Percentiles rank a stretch among this genome's conserved stretches.
Conservation (phyloP, 92 coral and sea anemone species). For the Metridium senile region DNA sequence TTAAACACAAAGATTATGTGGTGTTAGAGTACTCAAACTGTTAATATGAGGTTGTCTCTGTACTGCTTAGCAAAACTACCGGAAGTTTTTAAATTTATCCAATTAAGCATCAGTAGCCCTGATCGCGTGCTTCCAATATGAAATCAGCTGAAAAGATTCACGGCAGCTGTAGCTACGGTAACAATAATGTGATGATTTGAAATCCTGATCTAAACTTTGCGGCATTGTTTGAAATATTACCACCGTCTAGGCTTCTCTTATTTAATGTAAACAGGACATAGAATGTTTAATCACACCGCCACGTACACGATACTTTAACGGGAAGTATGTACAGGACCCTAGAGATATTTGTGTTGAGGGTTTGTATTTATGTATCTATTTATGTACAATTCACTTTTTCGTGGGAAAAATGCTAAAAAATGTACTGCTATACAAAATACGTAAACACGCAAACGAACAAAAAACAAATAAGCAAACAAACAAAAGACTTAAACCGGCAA, state of each 20-base stretch:
- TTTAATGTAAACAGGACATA: conserved; percentile 3
- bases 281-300: background rate
- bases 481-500: no score
- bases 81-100: conserved; percentile 26
- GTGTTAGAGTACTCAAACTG: background rate
- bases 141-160: background rate
- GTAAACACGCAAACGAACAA: no score
- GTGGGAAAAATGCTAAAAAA: no score
- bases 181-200: background rate
- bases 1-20: conserved; percentile 8
- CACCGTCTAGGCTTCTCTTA: background rate
- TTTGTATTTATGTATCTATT: background rate
- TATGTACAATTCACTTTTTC: background rate
- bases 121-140: background rate
- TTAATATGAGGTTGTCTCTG: conserved; percentile 3
- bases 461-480: no score
- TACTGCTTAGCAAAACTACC: background rate
- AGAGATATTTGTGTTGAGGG: no score
- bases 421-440: no score
- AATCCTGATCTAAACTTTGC: background rate
- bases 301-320: background rate
- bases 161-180: background rate
- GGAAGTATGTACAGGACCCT: background rate
- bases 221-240: background rate
- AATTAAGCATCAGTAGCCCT: background rate